Evolutionary conservation across 2,797 vertebrate genomes (phyloP).

Genomic region (Phataginus tricuspis): DNA sequence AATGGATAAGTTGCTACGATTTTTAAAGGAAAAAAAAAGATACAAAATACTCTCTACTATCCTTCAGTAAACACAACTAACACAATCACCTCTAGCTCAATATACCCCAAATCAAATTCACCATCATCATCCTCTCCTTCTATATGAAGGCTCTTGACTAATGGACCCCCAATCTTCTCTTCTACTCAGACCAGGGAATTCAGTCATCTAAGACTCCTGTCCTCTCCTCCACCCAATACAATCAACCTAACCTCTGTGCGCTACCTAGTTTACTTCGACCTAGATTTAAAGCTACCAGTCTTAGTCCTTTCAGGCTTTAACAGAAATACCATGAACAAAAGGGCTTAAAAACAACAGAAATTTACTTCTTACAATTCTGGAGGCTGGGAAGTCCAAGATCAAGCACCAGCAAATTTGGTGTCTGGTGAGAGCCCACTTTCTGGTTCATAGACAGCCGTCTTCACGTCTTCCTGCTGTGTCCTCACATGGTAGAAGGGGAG

Average conservation of each 20-base stretch:
- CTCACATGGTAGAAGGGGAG: neutral
- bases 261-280: neutral
- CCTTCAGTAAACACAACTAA: neutral
- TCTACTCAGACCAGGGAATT: neutral
- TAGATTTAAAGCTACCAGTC: neutral
- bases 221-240: neutral
- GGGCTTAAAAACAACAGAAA: neutral
- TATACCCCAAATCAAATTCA: neutral
- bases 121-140: neutral
- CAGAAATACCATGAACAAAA: neutral
- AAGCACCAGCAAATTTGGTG: neutral
- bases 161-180: neutral
- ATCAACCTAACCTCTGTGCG: neutral
- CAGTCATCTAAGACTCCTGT: neutral
- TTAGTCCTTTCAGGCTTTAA: neutral
- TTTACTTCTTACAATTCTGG: neutral
- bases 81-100: neutral
- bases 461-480: neutral
- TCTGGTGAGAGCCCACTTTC: neutral
- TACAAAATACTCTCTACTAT: neutral
- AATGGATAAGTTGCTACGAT: neutral
- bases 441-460: fast-evolving
- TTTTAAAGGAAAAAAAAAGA: slow-evolving; percentile 18
- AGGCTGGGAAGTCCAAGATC: neutral
- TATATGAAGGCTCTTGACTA: neutral